Evolutionary conservation across 2,113 vertebrate genomes (phyloP), one percentile per base, ranked within the genome.

Genomic region (Tor tambroides): DNA sequence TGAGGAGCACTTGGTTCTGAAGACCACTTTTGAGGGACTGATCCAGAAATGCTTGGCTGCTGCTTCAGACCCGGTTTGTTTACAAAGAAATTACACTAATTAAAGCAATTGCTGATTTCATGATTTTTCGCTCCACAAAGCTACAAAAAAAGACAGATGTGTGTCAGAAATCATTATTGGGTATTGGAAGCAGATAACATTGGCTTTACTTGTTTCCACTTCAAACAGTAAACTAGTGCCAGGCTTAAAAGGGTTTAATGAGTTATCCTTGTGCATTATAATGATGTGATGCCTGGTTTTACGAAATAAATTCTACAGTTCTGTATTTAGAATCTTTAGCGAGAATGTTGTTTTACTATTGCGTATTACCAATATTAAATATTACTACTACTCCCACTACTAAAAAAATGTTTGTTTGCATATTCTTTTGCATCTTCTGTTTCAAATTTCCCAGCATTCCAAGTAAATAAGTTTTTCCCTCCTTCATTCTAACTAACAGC

Each of bases 41-140:
- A 98, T 99, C 92, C 98, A 99, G 93, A 97, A 97, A 85, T 99
- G 98, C 86, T 94, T 99, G 92, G 95, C 96, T 61, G 97, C 97
- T 46, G 98, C 98, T 19, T 95, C 94, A 0, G 98, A 99, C 79
- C 98, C 98, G 1, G 98, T 99, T 92, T 90, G 96, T 95, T 76
- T 0, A 5, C 11, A 65, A 5, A 38, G 30, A 35, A 59, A 76
- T 38, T 3, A 76, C 43, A 76, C 12, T 28, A 30, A 43, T 38
- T 28, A 51, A 77, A 19, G 46, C 46, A 51, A 51, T 6, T 9
- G 4, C 32, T 11, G 21, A 5, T 38, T 71, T 35, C 30, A 71
- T 21, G 17, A 71, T 71, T 35, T 67, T 26, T 15, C 30, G 63
- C 1, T 67, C 14, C 5, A 5, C 26, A 30, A 67, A 67, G 63